These are phyloP conservation scores for Mustela lutreola DNA, from an alignment of 2,113 vertebrate species.

Conservation along the genomic window DNA sequence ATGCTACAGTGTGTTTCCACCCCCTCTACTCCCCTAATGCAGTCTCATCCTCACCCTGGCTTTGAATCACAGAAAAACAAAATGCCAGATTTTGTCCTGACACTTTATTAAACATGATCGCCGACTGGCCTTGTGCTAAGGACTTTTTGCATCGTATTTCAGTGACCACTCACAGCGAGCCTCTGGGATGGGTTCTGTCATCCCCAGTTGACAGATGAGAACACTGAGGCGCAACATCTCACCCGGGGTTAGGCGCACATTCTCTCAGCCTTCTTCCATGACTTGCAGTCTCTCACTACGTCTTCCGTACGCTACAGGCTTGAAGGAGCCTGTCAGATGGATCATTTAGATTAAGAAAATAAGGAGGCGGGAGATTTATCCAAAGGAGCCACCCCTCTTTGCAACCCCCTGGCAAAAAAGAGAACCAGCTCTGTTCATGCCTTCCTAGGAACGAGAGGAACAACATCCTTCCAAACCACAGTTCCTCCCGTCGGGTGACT, in stretches of 20 bases:
- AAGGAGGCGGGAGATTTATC: background rate
- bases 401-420: background rate
- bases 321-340: background rate
- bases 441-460: background rate
- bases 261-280: background rate
- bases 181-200: background rate
- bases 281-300: fast-evolving
- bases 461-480: background rate
- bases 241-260: background rate
- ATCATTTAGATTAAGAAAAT: background rate
- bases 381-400: background rate
- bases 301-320: background rate
- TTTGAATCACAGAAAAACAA: background rate
- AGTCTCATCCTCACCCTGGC: background rate
- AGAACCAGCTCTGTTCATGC: background rate
- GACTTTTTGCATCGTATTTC: background rate
- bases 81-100: background rate
- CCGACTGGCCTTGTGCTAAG: background rate
- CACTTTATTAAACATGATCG: background rate
- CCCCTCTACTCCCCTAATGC: background rate
- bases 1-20: background rate
- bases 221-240: background rate
- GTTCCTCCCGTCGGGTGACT: background rate
- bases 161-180: fast-evolving
- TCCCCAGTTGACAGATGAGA: background rate